phyloP scores from a whole-genome alignment of 1,140 invertebrate species.

The Drosophila ficusphila region DNA sequence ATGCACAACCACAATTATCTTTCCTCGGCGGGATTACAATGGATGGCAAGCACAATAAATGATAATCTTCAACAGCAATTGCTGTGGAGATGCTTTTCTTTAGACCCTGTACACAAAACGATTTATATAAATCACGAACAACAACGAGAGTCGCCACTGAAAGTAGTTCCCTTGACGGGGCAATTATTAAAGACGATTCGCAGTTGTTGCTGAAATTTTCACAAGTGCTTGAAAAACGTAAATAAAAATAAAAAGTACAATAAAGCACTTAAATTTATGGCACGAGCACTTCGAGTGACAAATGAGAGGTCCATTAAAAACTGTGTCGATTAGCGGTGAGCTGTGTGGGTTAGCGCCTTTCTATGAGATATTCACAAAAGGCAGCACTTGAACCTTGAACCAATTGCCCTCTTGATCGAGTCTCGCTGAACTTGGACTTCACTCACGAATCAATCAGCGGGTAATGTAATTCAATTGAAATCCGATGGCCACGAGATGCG shows the following conservation, averaged over 20 bases:
- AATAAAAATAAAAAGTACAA: slow-evolving; percentile 17
- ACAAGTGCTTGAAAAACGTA: slow-evolving; percentile 13
- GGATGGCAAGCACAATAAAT: slow-evolving; percentile 12
- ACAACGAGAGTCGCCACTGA: slow-evolving; percentile 1
- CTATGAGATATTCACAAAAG: slow-evolving; percentile 1
- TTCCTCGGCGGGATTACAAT: slow-evolving; percentile 1
- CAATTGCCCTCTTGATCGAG: slow-evolving; percentile 6
- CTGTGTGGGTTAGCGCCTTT: slow-evolving; percentile 9
- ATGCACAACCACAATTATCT: background rate
- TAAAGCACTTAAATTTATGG: slow-evolving; percentile 29
- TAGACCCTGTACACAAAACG: slow-evolving; percentile 28
- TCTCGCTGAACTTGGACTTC: slow-evolving; percentile 20
- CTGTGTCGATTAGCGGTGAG: slow-evolving; percentile 7
- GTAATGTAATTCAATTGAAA: slow-evolving; percentile 33
- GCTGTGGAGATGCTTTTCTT: slow-evolving; percentile 34
- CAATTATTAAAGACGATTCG: slow-evolving; percentile 25
- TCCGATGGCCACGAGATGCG: slow-evolving; percentile 14
- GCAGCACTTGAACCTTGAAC: slow-evolving; percentile 23
- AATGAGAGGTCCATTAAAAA: slow-evolving; percentile 16
- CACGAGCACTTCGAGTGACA: slow-evolving; percentile 30
- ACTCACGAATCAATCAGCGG: slow-evolving; percentile 23
- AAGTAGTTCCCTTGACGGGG: slow-evolving; percentile 19
- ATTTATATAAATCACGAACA: slow-evolving; percentile 49
- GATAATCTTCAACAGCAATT: slow-evolving; percentile 38
- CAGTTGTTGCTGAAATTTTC: slow-evolving; percentile 15